Evolutionary conservation across 1,140 invertebrate species (phyloP).

Genomic region (Chrysomallon squamiferum): DNA sequence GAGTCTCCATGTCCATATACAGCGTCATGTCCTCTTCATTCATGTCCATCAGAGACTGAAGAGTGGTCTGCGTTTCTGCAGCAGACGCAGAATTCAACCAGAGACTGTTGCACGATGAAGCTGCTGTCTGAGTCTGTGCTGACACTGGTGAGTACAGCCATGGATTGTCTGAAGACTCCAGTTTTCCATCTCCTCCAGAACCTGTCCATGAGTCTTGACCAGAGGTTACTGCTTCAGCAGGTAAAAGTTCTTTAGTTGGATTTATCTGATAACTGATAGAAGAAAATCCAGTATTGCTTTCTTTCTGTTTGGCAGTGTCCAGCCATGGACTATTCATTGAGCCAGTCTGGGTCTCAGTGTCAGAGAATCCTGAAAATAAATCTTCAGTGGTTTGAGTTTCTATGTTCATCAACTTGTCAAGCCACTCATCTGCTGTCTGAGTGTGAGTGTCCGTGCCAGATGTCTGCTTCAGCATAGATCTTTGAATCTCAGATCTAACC

Average conservation of each 20-base stretch:
- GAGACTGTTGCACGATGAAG: not conserved
- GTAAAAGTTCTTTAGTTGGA: no score
- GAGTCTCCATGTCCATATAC: constrained; percentile 17
- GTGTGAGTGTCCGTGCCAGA: constrained; percentile 17
- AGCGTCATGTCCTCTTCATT: constrained; percentile 3
- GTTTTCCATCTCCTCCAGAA: no score
- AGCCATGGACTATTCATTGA: not conserved
- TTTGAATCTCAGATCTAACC: not conserved
- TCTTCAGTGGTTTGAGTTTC: constrained; percentile 24
- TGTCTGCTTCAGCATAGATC: not conserved
- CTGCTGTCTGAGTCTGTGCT: constrained; percentile 14
- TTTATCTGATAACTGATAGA: no score
- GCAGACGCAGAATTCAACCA: not conserved
- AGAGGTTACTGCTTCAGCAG: no score
- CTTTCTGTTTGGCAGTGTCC: not conserved
- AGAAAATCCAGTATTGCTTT: not conserved
- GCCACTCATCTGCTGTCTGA: constrained; percentile 17
- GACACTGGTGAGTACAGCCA: not conserved
- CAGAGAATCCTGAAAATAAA: constrained; percentile 3
- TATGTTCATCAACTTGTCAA: constrained; percentile 20
- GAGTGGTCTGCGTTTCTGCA: no score
- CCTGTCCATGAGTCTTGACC: no score
- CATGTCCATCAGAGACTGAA: not conserved
- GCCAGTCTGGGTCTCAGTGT: constrained; percentile 17
- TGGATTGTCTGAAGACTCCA: not conserved